Evolutionary conservation across 2,888 invertebrate species (phyloP).

Genomic region (Tridacna gigas): DNA sequence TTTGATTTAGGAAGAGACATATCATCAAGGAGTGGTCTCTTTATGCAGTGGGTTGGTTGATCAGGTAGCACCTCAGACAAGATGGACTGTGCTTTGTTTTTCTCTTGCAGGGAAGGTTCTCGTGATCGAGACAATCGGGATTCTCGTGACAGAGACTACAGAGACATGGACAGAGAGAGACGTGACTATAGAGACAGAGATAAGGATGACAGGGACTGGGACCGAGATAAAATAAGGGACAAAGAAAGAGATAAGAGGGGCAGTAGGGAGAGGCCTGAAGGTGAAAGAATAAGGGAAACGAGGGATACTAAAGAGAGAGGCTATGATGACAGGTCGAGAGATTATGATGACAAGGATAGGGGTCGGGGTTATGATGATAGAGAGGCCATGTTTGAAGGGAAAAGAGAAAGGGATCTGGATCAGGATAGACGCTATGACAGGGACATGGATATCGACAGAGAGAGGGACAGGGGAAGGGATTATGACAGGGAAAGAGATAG

Average conservation of each 20-base stretch:
- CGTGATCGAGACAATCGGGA: conserved; percentile 56
- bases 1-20: too few species aligned
- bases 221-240: conserved; percentile 22
- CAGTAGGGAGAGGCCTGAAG: conserved; percentile 44
- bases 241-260: conserved; percentile 42
- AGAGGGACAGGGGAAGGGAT: conserved; percentile 33
- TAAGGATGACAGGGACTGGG: conserved; percentile 55
- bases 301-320: conserved; percentile 60
- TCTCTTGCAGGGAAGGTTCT: conserved; percentile 54
- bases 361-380: conserved; percentile 26
- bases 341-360: conserved; percentile 48
- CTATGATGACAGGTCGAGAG: conserved; percentile 45
- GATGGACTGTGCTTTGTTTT: too few species aligned
- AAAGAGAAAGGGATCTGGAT: conserved; percentile 56
- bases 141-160: conserved; percentile 22
- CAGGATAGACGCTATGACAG: conserved; percentile 45
- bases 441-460: conserved; percentile 51
- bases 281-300: conserved; percentile 57
- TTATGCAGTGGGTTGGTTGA: too few species aligned
- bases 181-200: conserved; percentile 56
- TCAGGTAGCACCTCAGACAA: too few species aligned
- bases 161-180: conserved; percentile 47
- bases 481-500: conserved; percentile 53
- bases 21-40: too few species aligned
- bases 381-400: conserved; percentile 28